These are phyloP conservation scores for Artibeus lituratus DNA, from an alignment of 2,797 vertebrate species.

Conservation along the genomic window DNA sequence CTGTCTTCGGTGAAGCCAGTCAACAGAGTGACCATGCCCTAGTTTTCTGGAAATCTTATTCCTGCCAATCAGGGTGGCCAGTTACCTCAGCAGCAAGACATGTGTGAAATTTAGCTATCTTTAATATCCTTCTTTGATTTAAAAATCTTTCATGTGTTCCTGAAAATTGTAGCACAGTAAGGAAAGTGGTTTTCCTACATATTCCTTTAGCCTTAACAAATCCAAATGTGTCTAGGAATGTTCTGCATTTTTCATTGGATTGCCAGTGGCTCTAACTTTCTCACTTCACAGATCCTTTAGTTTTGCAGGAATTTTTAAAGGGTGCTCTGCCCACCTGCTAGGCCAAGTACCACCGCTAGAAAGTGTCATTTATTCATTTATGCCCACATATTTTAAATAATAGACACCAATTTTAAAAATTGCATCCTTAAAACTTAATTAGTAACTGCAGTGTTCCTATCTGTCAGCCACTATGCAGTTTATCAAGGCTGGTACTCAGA, in stretches of 20 bases:
- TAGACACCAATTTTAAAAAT: background rate
- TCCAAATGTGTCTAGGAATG: background rate
- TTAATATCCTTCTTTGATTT: background rate
- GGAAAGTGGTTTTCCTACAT: background rate
- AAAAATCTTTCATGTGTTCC: background rate
- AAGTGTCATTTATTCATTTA: background rate
- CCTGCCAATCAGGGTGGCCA: background rate
- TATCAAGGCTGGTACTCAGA: background rate
- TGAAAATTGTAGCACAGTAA: background rate
- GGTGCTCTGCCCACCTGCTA: background rate
- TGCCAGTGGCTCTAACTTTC: background rate
- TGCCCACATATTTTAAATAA: background rate
- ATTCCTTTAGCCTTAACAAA: background rate
- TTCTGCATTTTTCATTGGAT: background rate
- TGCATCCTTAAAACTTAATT: background rate
- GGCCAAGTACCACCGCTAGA: too few relatives aligned
- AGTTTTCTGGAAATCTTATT: background rate
- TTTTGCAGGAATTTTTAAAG: background rate
- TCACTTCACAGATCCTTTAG: background rate
- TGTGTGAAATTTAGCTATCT: background rate
- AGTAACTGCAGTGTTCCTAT: background rate
- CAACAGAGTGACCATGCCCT: background rate
- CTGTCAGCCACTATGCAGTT: background rate
- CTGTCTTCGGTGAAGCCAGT: background rate
- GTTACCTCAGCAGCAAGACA: background rate